Evolutionary conservation across 2,888 invertebrate species (phyloP), one percentile per base, ranked within the genome.

Genomic region (Flexamia atlantica): DNA sequence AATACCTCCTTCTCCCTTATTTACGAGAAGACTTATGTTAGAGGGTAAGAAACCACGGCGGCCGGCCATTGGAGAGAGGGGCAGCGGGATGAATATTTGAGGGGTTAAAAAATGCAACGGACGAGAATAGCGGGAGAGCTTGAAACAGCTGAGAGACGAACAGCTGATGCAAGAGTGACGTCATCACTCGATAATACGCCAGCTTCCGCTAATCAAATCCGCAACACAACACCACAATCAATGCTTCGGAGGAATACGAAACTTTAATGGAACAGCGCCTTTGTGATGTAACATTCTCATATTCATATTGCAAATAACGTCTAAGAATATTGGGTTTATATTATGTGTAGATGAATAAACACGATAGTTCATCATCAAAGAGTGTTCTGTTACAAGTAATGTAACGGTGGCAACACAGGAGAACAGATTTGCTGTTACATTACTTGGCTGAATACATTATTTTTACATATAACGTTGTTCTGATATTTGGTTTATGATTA

Each of bases 221-320:
- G 64, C 64, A 28, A 64, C 64, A 64, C 64, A 64, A 64, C 64
- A 14, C 64, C 64, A 23, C 64, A 64, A 64, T 64, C 64, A 64
- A 4, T 10, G 64, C 30, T 64, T 23, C 64, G 64, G 64, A 28
- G 64, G 30, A 64, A 64, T 17, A 5, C 64, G 64, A 64, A 64
- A 64, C 64, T 64, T 64, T 64, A 64, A 64, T 64, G 64, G 64
- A 64, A 64, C 64, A 17, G 30, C 64, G 64, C 64, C 64, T 64
- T 64, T 64, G 64, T 64, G 14, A 14, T 25, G 14, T 30, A 64
- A 64, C 64, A 10, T 10, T 60, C 64, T 64, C 64, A 28, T 30
- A 64, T 64, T 64, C 64, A 23, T 17, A 17, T 28, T 28, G 64
- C 64, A 64, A 64, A 64, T 28, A 14, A 64, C 28, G 2, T 53